phyloP scores from a whole-genome alignment of 2,888 invertebrate species.

The Hirtodrosophila histrioides region DNA sequence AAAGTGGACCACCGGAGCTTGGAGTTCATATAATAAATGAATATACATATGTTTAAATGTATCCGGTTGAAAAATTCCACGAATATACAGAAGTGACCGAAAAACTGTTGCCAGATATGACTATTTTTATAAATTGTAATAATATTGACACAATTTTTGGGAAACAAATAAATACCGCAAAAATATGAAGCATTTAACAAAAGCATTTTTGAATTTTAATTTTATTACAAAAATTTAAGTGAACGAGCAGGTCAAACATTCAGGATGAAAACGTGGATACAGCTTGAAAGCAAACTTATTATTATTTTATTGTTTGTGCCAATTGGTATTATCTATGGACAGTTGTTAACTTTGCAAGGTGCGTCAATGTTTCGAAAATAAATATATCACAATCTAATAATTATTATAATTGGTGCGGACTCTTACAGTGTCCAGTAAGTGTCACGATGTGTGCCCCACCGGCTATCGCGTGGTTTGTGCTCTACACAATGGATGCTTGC shows the following conservation, averaged over 20 bases:
- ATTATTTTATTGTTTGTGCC: constrained; percentile 25
- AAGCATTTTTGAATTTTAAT: constrained; percentile 16
- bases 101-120: constrained; percentile 18
- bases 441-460: constrained; percentile 65
- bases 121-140: constrained; percentile 34
- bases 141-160: constrained; percentile 44
- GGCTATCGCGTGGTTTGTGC: constrained; percentile 67
- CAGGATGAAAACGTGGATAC: constrained; percentile 39
- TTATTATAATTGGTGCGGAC: background rate
- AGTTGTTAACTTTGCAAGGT: constrained; percentile 43
- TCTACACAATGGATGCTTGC: constrained; percentile 51
- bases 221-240: constrained; percentile 36
- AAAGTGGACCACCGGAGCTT: background rate
- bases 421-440: constrained; percentile 51
- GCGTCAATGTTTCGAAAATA: constrained; percentile 1
- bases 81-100: background rate
- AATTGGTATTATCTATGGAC: constrained; percentile 24
- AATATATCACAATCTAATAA: background rate
- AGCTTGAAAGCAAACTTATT: constrained; percentile 20
- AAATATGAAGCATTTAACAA: constrained; percentile 20
- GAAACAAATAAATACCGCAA: constrained; percentile 34
- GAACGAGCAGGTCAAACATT: constrained; percentile 10
- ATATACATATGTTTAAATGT: constrained; percentile 1
- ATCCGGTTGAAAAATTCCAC: background rate
- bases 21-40: background rate